These are phyloP conservation scores for Pteromalus puparum DNA, from an alignment of 1,140 invertebrate genomes.

Conservation along the genomic window DNA sequence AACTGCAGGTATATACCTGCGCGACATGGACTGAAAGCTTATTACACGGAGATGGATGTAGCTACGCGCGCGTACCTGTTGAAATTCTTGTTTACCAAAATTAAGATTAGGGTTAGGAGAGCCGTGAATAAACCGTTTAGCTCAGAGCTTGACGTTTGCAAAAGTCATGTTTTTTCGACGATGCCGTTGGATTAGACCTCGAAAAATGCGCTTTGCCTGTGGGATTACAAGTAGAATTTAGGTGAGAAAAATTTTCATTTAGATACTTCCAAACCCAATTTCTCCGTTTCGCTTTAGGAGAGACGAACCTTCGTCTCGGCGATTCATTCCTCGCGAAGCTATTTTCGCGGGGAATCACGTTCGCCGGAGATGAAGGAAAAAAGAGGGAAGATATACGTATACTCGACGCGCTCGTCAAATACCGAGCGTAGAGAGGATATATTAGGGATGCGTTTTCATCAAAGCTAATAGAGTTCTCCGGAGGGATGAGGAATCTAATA, in stretches of 20 bases:
- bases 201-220: too few relatives aligned
- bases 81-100: neutral
- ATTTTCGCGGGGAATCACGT: slow-evolving; percentile 64
- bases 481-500: neutral
- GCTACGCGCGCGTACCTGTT: neutral
- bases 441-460: slow-evolving; percentile 75
- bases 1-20: neutral
- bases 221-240: too few relatives aligned
- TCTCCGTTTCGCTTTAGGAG: neutral
- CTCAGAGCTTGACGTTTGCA: neutral
- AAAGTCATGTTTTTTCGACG: neutral
- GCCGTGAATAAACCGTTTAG: neutral
- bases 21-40: neutral
- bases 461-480: slow-evolving; percentile 65
- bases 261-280: slow-evolving; percentile 17
- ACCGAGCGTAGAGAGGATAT: slow-evolving; percentile 73
- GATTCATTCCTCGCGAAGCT: slow-evolving; percentile 36
- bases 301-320: slow-evolving; percentile 20
- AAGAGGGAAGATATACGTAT: slow-evolving; percentile 72
- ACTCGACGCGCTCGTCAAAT: slow-evolving; percentile 75
- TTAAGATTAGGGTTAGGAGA: neutral
- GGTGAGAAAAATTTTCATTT: too few relatives aligned
- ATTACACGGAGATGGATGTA: neutral
- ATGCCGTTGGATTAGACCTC: too few relatives aligned
- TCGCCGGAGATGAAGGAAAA: slow-evolving; percentile 34